Conservation (phyloP, 2,888 invertebrate genomes). For the Thera britannica region DNA sequence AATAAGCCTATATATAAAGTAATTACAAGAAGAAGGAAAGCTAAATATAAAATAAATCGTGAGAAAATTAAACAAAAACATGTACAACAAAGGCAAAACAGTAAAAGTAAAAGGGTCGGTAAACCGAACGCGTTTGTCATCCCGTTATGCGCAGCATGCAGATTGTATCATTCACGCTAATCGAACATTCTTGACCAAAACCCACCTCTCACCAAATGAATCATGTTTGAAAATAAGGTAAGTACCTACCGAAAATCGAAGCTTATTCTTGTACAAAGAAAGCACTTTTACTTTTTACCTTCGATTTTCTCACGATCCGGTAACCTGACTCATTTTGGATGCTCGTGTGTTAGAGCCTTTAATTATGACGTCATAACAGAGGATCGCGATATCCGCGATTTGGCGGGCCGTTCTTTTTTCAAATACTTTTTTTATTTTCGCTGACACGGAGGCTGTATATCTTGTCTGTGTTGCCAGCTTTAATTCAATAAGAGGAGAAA, state of each 20-base stretch:
- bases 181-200: conserved; percentile 73
- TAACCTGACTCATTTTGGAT: conserved; percentile 67
- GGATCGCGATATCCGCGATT: conserved; percentile 53
- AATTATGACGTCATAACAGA: conserved; percentile 78
- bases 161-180: conserved; percentile 72
- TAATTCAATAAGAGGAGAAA: conserved; percentile 43
- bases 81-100: conserved; percentile 23
- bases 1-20: no score
- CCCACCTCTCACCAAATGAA: conserved; percentile 75
- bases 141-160: conserved; percentile 64
- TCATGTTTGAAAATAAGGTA: conserved; percentile 71
- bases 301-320: conserved; percentile 63
- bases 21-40: not conserved
- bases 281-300: conserved; percentile 81
- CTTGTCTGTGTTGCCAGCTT: conserved; percentile 56
- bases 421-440: conserved; percentile 65
- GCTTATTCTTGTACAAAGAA: conserved; percentile 78
- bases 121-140: conserved; percentile 53
- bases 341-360: conserved; percentile 63
- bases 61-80: not conserved
- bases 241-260: conserved; percentile 63
- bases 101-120: conserved; percentile 50
- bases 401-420: conserved; percentile 59
- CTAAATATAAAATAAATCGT: conserved; percentile 7
- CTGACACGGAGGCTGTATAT: conserved; percentile 58